phyloP scores from a whole-genome alignment of 2,888 invertebrate genomes.

The Stenichneumon culpator region DNA sequence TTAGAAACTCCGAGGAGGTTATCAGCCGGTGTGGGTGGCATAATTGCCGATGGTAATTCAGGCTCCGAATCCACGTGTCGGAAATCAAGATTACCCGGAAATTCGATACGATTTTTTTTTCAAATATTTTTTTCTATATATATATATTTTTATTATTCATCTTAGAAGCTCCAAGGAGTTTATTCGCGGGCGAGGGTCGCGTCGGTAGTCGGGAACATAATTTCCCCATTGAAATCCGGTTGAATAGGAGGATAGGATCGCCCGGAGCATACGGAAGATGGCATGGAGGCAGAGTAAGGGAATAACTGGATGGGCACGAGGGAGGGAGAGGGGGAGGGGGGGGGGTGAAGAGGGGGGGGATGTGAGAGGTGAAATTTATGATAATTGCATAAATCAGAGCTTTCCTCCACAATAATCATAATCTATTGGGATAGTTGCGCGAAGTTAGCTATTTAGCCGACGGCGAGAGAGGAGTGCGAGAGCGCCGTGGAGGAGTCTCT shows the following conservation, averaged over 20 bases:
- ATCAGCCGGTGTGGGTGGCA: too few species aligned
- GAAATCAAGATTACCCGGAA: too few species aligned
- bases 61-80: too few species aligned
- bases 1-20: slow-evolving; percentile 34
- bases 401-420: slow-evolving; percentile 85
- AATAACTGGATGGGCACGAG: slow-evolving; percentile 68
- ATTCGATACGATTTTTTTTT: background rate
- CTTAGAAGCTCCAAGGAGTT: background rate
- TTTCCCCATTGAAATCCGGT: slow-evolving; percentile 82
- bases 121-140: background rate
- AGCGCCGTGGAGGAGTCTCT: slow-evolving; percentile 73
- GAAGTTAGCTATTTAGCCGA: slow-evolving; percentile 84
- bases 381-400: slow-evolving; percentile 85
- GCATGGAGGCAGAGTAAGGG: slow-evolving; percentile 63
- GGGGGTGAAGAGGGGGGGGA: slow-evolving; percentile 23
- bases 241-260: slow-evolving; percentile 81
- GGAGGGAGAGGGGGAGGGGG: slow-evolving; percentile 12
- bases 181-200: slow-evolving; percentile 61
- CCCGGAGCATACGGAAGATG: slow-evolving; percentile 82
- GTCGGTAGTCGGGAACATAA: slow-evolving; percentile 76
- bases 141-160: slow-evolving; percentile 23
- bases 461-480: slow-evolving; percentile 75
- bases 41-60: too few species aligned
- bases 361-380: slow-evolving; percentile 82
- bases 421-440: slow-evolving; percentile 84